Percentiles rank a stretch among this genome's conserved stretches.
Conservation (phyloP, 2,888 invertebrate genomes). For the Taphrorychus bicolor region DNA sequence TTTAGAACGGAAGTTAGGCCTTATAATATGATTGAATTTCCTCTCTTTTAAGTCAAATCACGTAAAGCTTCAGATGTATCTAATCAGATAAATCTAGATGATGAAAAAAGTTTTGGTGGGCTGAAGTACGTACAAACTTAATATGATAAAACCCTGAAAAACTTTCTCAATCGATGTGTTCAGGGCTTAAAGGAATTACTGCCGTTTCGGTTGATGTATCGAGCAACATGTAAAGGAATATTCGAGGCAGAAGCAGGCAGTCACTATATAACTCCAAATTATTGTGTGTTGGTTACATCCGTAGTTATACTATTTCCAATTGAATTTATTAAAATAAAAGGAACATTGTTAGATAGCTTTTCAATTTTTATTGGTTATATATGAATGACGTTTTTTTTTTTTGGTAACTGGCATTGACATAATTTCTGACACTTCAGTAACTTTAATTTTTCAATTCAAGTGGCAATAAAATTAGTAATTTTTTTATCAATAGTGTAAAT, state of each 20-base stretch:
- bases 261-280: background rate
- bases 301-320: no score
- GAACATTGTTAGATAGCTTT: no score
- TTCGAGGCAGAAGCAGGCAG: background rate
- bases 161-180: slow-evolving; percentile 17
- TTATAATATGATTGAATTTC: background rate
- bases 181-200: slow-evolving; percentile 23
- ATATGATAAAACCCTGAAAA: slow-evolving; percentile 31
- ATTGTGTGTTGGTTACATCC: background rate
- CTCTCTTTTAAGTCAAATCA: background rate
- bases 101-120: slow-evolving; percentile 15
- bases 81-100: no score
- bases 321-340: no score
- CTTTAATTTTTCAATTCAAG: no score
- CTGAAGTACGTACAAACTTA: slow-evolving; percentile 8
- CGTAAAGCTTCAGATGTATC: background rate
- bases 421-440: no score
- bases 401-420: no score
- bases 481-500: no score
- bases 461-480: no score
- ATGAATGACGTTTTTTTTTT: no score
- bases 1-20: no score
- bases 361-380: no score
- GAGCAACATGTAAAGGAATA: slow-evolving; percentile 26
- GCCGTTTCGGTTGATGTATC: slow-evolving; percentile 25